Evolutionary conservation across 2,113 vertebrate species (phyloP), one percentile per base, ranked within the genome.

Genomic region (Atherinomorus stipes): DNA sequence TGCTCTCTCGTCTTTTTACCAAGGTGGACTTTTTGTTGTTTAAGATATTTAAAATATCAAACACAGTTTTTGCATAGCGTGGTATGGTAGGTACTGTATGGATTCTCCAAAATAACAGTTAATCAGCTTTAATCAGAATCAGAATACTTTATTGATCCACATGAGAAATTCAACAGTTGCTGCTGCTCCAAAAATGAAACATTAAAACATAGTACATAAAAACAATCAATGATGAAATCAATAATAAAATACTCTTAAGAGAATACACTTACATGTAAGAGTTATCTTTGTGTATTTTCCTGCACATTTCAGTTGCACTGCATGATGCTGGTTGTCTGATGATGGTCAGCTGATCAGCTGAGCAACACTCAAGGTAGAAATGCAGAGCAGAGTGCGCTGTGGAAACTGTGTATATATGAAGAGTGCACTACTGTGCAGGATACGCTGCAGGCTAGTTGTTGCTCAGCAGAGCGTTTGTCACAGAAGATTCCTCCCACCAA

Each of bases 401-500:
- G 57, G 49, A 63, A 81, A 67, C 57, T 65, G 57, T 64, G 60
- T 74, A 37, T 71, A 78, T 61, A 74, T 74, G 65, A 61, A 50
- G 73, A 70, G 54, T 71, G 76, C 78, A 34, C 62, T 75, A 42
- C 61, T 23, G 58, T 49, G 68, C 70, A 42, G 73, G 72, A 71
- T 64, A 60, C 56, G 42, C 45, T 66, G 61, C 31, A 28, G 44
- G 54, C 67, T 58, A 37, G 66, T 74, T 76, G 60, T 72, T 84
- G 74, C 75, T 83, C 77, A 82, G 77, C 72, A 45, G 56, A 82
- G 70, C 66, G 2, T 81, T 68, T 80, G 68, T 62, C 72, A 54
- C 71, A 31, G 54, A 85, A 63, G 40, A 79, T 74, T 84, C 78
- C 81, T 72, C 83, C 77, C 80, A 78, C 81, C 64, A 76, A 76